Percentiles rank a stretch among this genome's conserved stretches.
These are phyloP conservation scores for Chesias legatella DNA, from an alignment of 2,888 invertebrate genomes.

Conservation along the genomic window DNA sequence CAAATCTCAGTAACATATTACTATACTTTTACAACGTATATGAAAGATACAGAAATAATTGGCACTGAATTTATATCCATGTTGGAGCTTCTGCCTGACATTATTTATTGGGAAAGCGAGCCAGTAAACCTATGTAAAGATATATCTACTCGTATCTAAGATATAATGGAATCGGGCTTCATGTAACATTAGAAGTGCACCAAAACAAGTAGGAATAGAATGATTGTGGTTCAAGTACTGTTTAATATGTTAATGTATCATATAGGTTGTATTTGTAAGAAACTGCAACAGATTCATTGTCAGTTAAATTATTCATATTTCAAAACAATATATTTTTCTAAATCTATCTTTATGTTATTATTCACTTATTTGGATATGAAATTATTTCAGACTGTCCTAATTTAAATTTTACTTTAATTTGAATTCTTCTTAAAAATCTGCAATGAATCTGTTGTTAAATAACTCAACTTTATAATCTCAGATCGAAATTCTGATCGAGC, in stretches of 20 bases:
- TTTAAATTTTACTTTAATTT: too few species aligned
- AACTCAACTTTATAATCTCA: slow-evolving; percentile 45
- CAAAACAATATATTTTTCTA: neutral
- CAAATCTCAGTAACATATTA: too few species aligned
- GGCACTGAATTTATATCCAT: too few species aligned
- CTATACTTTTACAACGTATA: too few species aligned
- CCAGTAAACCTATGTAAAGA: slow-evolving; percentile 44
- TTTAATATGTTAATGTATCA: slow-evolving; percentile 53
- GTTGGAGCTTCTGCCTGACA: too few species aligned
- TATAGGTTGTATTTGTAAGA: slow-evolving; percentile 47
- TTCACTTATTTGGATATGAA: too few species aligned
- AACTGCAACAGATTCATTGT: slow-evolving; percentile 48
- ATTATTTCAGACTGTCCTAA: too few species aligned
- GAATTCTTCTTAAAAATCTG: slow-evolving; percentile 7
- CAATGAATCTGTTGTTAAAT: slow-evolving; percentile 49
- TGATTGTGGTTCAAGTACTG: slow-evolving; percentile 65
- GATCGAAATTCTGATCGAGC: slow-evolving; percentile 46
- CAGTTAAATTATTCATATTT: slow-evolving; percentile 11
- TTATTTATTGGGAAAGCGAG: too few species aligned
- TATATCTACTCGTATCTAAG: too few species aligned
- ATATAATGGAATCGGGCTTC: slow-evolving; percentile 60
- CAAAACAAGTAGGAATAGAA: slow-evolving; percentile 73
- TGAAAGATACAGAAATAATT: too few species aligned
- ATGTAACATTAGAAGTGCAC: slow-evolving; percentile 70
- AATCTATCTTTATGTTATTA: neutral